Conservation (phyloP, 2,888 invertebrate species). For the Magallana nippona region DNA sequence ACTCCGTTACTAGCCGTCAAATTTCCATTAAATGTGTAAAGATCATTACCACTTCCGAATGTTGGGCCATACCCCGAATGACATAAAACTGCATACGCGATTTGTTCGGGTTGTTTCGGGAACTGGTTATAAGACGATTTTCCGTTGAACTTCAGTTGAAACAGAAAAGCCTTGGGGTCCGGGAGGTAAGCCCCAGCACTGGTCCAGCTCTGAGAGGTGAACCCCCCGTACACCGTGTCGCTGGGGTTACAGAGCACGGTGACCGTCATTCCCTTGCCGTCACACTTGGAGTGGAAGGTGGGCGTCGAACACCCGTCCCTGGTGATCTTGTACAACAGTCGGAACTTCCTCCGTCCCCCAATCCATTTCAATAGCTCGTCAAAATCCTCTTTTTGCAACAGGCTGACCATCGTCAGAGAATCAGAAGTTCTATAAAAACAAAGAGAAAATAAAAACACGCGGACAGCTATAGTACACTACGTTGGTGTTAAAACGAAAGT, state of each 20-base stretch:
- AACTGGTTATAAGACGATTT: constrained; percentile 41
- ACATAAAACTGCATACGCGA: constrained; percentile 37
- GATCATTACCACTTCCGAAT: constrained; percentile 50
- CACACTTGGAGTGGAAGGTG: constrained; percentile 52
- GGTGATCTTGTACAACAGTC: constrained; percentile 46
- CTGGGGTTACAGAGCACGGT: constrained; percentile 46
- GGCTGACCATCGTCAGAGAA: neutral
- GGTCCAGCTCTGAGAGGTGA: constrained; percentile 49
- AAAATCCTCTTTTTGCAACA: constrained; percentile 36
- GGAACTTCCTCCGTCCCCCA: constrained; percentile 42
- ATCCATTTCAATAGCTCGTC: constrained; percentile 50
- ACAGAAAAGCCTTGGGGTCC: constrained; percentile 52
- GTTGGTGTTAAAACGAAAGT: neutral
- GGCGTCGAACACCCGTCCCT: constrained; percentile 45
- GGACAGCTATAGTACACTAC: neutral
- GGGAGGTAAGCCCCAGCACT: neutral
- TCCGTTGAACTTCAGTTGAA: constrained; percentile 46
- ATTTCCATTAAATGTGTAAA: constrained; percentile 42
- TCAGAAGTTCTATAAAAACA: neutral
- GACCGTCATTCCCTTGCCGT: constrained; percentile 52
- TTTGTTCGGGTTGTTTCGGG: neutral
- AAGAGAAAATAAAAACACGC: neutral
- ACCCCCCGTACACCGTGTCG: constrained; percentile 52
- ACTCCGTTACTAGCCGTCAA: constrained; percentile 1
- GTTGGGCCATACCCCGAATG: constrained; percentile 44